Base-by-base conservation (phyloP, 2,797 vertebrate species). In the Distichodus sexfasciatus region DNA sequence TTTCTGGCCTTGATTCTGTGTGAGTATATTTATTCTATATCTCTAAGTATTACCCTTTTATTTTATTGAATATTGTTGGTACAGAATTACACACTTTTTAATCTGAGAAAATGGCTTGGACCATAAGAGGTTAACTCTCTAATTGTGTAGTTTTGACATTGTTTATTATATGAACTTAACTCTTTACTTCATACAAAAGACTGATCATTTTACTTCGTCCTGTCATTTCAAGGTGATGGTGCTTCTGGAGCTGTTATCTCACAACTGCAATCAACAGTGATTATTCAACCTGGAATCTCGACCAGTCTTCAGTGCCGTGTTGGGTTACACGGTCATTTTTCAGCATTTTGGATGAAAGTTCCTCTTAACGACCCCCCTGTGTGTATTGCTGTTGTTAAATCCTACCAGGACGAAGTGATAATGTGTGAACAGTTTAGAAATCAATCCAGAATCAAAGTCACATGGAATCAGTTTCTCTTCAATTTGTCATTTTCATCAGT, bases 401-500 rank as follows among this genome's bases (percentile, higher is more conserved):
- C 51, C 9, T 54, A 31, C 19, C 8, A 6, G 8, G 29, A 54
- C 6, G 15, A 54, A 0, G 51, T 54, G 8, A 1, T 1, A 10
- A 54, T 19, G 51, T 54, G 29, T 33, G 10, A 54, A 35, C n/a
- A 33, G 6, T 33, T 54, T 19, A 17, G 19, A 35, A 33, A 54
- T 3, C 2, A 33, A 4, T 54, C 51, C 8, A 54, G 51, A 54
- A 33, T 54, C 29, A 54, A 35, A 29, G 29, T 54, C 15, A 21
- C 29, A 33, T 54, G 51, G 51, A 54, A 54, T 15, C n/a, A 54
- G 19, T 31, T 17, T 8, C 31, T 8, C 15, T 54, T 54, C 15
- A 54, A 24, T 11, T 26, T 58, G 36, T 40, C n/a, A 26, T 58
- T 58, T 58, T 40, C 21, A 15, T 24, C 36, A 41, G 55, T 58